These are phyloP conservation scores for Petrolisthes manimaculis DNA, from an alignment of 2,888 invertebrate species.

Conservation along the genomic window DNA sequence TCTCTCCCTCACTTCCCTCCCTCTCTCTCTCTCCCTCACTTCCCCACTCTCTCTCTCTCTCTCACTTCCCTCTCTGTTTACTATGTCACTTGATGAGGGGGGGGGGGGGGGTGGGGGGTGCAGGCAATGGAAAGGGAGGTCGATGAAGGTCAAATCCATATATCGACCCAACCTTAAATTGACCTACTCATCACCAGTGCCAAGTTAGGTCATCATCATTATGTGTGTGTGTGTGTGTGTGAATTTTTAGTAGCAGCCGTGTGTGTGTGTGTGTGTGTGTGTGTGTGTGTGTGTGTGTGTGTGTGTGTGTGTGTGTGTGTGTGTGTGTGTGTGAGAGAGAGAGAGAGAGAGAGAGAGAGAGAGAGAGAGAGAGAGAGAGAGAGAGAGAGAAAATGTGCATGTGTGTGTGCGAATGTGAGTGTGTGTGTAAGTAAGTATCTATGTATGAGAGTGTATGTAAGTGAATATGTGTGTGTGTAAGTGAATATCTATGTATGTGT, in stretches of 20 bases:
- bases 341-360: not conserved
- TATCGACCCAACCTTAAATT: no score
- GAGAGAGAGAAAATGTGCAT: not conserved
- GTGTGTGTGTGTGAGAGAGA: constrained; percentile 4
- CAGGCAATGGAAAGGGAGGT: no score
- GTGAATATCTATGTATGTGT: no score
- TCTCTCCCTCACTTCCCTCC: not conserved
- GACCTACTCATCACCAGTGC: no score
- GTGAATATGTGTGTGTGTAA: constrained; percentile 8
- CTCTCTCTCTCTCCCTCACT: no score
- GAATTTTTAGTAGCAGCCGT: no score
- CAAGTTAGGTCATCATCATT: not conserved
- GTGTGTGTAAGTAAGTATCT: no score
- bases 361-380: not conserved
- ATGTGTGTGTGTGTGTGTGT: no score
- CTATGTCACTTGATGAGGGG: not conserved
- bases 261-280: not conserved
- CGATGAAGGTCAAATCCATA: no score
- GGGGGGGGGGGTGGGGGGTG: not conserved
- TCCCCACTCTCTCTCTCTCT: no score
- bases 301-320: constrained; percentile 22
- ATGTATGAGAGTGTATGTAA: not conserved
- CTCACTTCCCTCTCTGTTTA: not conserved
- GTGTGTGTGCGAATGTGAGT: no score
- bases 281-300: constrained; percentile 15